Evolutionary conservation across 2,888 invertebrate genomes (phyloP).

Genomic region (Tipula confusa): DNA sequence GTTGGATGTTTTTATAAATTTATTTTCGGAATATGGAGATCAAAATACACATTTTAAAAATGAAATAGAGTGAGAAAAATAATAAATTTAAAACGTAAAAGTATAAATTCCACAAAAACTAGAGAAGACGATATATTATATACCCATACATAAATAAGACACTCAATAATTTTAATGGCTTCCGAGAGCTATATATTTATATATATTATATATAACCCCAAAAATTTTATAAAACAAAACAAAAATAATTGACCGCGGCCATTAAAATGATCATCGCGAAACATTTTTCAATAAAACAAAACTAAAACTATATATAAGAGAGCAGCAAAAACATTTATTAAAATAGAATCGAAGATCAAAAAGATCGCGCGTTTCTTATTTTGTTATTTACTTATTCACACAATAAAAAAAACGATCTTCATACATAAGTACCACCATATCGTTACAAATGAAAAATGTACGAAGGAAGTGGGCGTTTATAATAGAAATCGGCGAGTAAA

Average conservation of each 20-base stretch:
- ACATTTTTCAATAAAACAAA: constrained; percentile 3
- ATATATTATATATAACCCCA: neutral
- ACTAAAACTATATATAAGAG: too few species aligned
- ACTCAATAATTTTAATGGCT: constrained; percentile 25
- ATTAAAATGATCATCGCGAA: neutral
- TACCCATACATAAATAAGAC: constrained; percentile 4
- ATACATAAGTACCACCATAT: neutral
- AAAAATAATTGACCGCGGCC: neutral
- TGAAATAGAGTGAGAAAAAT: constrained; percentile 25
- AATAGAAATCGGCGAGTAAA: constrained; percentile 14
- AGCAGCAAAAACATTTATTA: neutral
- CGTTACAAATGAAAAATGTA: too few species aligned
- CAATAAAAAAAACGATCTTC: neutral
- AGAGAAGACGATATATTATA: neutral
- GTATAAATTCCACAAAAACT: neutral
- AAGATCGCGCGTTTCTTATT: neutral
- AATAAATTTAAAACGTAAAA: neutral
- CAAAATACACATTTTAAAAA: neutral
- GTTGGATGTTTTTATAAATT: neutral
- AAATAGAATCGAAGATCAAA: constrained; percentile 8
- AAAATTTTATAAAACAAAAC: neutral
- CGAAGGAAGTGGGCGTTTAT: neutral
- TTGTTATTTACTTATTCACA: neutral
- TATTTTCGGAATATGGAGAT: constrained; percentile 3
- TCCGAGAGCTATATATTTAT: neutral